These are phyloP conservation scores for Drosophila subsilvestris DNA, from an alignment of 2,888 invertebrate species.

Conservation along the genomic window DNA sequence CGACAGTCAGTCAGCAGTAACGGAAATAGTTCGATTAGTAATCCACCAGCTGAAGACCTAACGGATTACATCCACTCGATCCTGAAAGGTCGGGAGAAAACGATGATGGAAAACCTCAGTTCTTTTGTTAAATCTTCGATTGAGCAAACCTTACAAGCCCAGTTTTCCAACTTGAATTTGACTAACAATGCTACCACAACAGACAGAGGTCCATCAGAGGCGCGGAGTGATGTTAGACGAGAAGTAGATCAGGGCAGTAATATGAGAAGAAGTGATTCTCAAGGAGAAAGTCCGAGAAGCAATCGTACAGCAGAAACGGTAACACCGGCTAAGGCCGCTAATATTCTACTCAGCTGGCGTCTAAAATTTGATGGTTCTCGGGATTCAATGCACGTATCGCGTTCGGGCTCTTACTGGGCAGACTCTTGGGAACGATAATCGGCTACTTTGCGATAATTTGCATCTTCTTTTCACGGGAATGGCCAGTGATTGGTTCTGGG, in stretches of 20 bases:
- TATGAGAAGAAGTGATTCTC: too few species aligned
- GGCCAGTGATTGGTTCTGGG: slow-evolving; percentile 1
- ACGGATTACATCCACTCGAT: neutral
- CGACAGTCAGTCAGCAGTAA: neutral
- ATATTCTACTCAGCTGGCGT: too few species aligned
- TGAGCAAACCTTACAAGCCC: neutral
- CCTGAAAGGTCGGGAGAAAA: neutral
- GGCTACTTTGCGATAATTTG: neutral
- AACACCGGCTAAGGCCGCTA: neutral
- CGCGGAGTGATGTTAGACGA: too few species aligned
- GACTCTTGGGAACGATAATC: neutral
- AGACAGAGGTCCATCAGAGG: too few species aligned
- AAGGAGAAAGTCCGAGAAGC: neutral
- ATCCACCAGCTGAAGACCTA: neutral
- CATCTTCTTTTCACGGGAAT: neutral
- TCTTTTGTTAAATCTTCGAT: slow-evolving; percentile 1
- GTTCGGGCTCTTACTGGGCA: neutral
- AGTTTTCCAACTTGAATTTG: neutral
- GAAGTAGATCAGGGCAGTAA: too few species aligned
- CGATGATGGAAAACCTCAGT: neutral
- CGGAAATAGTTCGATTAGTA: neutral
- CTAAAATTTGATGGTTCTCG: too few species aligned
- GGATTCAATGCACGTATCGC: too few species aligned
- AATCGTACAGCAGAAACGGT: neutral
- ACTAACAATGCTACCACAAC: too few species aligned